Base-by-base conservation (phyloP, 2,888 invertebrate species). In the Glyphotaelius pellucidus region DNA sequence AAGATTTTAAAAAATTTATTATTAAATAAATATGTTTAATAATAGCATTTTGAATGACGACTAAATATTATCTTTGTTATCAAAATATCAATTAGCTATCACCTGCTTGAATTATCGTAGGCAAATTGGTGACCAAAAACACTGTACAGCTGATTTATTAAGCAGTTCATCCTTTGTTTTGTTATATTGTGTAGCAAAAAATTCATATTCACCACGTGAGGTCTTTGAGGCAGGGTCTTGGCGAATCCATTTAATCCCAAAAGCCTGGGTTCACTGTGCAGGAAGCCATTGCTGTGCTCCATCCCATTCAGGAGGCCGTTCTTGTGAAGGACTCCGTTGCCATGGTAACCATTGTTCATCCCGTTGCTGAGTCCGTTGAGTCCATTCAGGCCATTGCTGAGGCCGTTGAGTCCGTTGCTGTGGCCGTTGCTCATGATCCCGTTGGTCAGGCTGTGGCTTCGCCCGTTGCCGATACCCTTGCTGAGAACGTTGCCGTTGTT, bases 201-300 rank as follows among this genome's bases (percentile, higher is more conserved):
- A 81, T 15, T 32, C 14, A 83, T 90, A 83, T 47, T 90, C 67
- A 90, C 90, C 90, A 90, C 90, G 31, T 67, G 90, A n/a, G 83
- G 83, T 84, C 67, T 90, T 42, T 83, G 31, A 25, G 90, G 30
- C 12, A 52, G 83, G 42, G 30, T 83, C 52, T 90, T 19, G 52
- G 35, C 30, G 80, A n/a, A 67, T 25, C 67, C 67, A 67, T 67
- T 67, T 67, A 67, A 67, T 67, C 67, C 67, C 67, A 67, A 67
- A n/a, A 25, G 67, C 25, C 25, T 67, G n/a, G 67, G 25, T 67
- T 67, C 67, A n/a, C 25, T 67, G 67, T n/a, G 32, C 7, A 9
- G 25, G 9, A 83, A 15, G 35, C 15, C 81, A 31, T 14, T 52
- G 25, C 7, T 19, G 32, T 83, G 35, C 11, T 83, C 83, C 32